Conservation (phyloP, 2,113 vertebrate species). For the Macroglossus sobrinus region DNA sequence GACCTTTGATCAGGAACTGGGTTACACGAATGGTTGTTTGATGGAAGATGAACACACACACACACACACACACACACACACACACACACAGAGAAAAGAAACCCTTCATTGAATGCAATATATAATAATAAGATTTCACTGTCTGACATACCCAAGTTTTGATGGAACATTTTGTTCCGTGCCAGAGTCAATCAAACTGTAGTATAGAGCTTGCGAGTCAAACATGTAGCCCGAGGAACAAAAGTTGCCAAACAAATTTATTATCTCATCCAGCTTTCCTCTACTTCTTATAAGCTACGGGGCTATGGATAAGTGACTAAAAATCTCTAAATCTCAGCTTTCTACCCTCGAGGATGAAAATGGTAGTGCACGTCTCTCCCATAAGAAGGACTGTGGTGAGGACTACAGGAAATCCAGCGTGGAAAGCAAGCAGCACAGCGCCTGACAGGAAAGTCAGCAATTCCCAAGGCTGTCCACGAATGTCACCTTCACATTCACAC, state of each 20-base stretch:
- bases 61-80: neutral
- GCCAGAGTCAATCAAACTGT: neutral
- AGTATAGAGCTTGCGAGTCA: neutral
- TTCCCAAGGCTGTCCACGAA: too few species aligned
- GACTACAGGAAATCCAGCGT: neutral
- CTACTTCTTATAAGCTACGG: neutral
- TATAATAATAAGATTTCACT: neutral
- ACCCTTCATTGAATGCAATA: neutral
- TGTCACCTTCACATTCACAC: neutral
- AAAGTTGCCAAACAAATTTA: neutral
- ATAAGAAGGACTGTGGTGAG: neutral
- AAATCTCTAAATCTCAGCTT: neutral
- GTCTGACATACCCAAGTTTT: neutral
- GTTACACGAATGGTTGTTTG: neutral
- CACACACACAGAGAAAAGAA: neutral
- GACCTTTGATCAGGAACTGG: neutral
- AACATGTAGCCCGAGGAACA: neutral
- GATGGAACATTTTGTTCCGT: neutral
- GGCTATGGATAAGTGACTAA: neutral
- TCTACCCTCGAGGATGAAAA: neutral
- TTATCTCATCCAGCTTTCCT: neutral
- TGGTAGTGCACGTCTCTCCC: neutral
- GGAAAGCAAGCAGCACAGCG: neutral
- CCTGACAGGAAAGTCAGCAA: neutral
- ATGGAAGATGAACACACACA: neutral